Evolutionary conservation across 23 tunicate genomes (phyloP).

Genomic region (Styela plicata): DNA sequence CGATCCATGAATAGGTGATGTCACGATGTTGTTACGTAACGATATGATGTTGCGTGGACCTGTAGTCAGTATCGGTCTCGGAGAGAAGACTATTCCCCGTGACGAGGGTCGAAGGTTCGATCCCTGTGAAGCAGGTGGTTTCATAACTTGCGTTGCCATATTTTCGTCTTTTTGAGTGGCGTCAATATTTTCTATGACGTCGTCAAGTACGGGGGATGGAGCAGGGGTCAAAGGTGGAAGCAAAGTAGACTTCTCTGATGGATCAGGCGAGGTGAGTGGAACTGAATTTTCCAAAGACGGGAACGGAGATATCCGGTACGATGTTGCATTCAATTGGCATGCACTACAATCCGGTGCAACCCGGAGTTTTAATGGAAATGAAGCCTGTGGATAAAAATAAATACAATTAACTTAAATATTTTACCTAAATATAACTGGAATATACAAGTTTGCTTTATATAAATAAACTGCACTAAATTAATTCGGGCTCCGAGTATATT

Average conservation of each 20-base stretch:
- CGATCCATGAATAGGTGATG: constrained; percentile 24
- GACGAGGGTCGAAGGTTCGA: constrained; percentile 61
- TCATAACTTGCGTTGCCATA: constrained; percentile 23
- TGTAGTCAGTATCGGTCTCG: constrained; percentile 50
- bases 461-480: no score
- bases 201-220: not conserved
- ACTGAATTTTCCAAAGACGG: not conserved
- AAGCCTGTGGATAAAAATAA: not conserved
- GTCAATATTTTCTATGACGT: not conserved
- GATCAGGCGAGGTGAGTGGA: not conserved
- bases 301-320: not conserved
- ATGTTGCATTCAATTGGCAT: not conserved
- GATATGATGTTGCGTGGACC: constrained; percentile 3
- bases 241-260: not conserved
- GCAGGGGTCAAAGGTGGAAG: not conserved
- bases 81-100: constrained; percentile 70
- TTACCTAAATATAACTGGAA: no score
- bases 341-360: not conserved
- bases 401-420: no score
- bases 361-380: not conserved
- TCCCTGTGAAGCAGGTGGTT: constrained; percentile 15
- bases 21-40: constrained; percentile 21
- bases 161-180: not conserved
- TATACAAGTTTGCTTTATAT: no score
- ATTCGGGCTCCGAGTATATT: no score